Conservation (phyloP, 2,797 vertebrate genomes). For the Nasua narica region DNA sequence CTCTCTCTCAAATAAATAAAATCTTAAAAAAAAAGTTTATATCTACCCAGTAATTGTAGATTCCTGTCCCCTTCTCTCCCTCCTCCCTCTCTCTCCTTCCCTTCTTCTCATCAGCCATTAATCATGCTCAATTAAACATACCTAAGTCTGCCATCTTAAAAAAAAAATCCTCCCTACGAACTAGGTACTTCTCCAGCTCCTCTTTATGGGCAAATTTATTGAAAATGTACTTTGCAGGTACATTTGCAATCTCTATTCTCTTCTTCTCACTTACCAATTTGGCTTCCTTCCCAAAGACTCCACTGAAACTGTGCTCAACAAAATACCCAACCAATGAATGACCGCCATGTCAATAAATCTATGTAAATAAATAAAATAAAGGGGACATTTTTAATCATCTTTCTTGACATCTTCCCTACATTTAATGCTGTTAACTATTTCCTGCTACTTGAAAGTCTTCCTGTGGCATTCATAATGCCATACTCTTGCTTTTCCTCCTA, state of each 20-base stretch:
- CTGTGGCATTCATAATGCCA: not conserved
- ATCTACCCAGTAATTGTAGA: constrained; percentile 14
- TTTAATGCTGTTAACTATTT: constrained; percentile 39
- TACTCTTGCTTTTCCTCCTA: not conserved
- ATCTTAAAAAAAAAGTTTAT: not conserved
- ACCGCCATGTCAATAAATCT: not conserved
- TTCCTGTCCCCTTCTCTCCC: not conserved
- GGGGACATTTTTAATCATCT: not conserved
- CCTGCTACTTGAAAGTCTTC: constrained; percentile 22
- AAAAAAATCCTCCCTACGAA: not conserved
- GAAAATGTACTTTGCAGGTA: constrained; percentile 25
- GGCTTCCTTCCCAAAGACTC: not conserved
- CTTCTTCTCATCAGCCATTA: not conserved
- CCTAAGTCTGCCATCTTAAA: not conserved
- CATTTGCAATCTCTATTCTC: not conserved
- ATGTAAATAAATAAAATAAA: not conserved
- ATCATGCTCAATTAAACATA: not conserved
- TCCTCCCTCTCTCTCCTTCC: not conserved
- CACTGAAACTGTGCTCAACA: constrained; percentile 1
- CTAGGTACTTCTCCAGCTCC: not conserved
- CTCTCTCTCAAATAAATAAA: too few species aligned
- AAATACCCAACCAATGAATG: constrained; percentile 2
- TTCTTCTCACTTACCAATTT: constrained; percentile 22
- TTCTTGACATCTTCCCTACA: constrained; percentile 11
- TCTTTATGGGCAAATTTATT: constrained; percentile 13